Percentiles rank a stretch among this genome's conserved stretches.
phyloP scores from a whole-genome alignment of 92 coral and sea anemone species.

The Epizoanthus scotinus region DNA sequence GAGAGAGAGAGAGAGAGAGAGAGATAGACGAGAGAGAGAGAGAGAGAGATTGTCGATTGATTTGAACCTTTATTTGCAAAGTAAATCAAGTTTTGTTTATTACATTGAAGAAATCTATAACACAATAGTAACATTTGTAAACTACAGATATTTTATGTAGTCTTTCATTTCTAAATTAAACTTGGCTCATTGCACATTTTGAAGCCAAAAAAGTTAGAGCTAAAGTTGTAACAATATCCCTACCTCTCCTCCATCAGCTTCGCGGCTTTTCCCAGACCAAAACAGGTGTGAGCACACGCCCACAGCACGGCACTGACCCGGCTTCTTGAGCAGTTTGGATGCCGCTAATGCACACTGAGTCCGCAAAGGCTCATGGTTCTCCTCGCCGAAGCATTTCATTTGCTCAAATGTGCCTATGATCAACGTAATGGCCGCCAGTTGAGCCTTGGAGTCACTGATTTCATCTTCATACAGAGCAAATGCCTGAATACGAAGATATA shows the following conservation, averaged over 20 bases:
- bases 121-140: too few relatives aligned
- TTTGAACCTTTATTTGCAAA: too few relatives aligned
- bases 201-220: too few relatives aligned
- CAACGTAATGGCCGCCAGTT: slow-evolving; percentile 94
- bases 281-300: slow-evolving; percentile 98
- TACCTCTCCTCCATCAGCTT: slow-evolving; percentile 96
- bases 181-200: too few relatives aligned
- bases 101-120: too few relatives aligned
- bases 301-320: slow-evolving; percentile 98
- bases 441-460: slow-evolving; percentile 97
- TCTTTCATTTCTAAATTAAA: too few relatives aligned
- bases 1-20: too few relatives aligned
- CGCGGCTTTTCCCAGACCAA: slow-evolving; percentile 96
- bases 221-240: not conserved
- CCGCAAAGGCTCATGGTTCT: slow-evolving; percentile 96
- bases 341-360: slow-evolving; percentile 99
- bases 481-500: slow-evolving; percentile 64
- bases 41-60: too few relatives aligned
- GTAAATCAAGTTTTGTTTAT: too few relatives aligned
- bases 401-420: slow-evolving; percentile 98
- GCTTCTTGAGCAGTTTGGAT: slow-evolving; percentile 94
- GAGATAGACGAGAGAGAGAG: too few relatives aligned
- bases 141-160: too few relatives aligned
- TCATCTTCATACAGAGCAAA: slow-evolving; percentile 97
- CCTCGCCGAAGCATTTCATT: slow-evolving; percentile 98